Evolutionary conservation across 2,888 invertebrate species (phyloP).

Genomic region (Eupsilia transversa): DNA sequence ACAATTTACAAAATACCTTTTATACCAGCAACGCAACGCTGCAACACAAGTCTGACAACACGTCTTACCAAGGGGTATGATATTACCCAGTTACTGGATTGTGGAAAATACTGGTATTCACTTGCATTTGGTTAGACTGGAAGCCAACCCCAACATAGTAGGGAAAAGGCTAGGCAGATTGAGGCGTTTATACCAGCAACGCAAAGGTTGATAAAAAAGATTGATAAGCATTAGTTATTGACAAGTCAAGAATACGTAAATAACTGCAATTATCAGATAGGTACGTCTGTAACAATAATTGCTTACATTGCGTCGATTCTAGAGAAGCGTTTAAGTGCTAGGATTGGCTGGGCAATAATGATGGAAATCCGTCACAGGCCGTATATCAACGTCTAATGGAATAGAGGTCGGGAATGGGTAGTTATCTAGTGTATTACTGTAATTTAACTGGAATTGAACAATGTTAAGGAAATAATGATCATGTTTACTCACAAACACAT

Average conservation of each 20-base stretch:
- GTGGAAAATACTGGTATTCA: too few relatives aligned
- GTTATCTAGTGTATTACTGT: background rate
- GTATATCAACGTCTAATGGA: background rate
- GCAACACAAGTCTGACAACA: too few relatives aligned
- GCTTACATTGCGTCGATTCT: constrained; percentile 2
- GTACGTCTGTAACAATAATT: background rate
- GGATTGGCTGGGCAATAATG: constrained; percentile 5
- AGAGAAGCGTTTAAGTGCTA: constrained; percentile 7
- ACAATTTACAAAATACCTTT: too few relatives aligned
- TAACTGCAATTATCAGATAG: constrained; percentile 2
- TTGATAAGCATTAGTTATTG: background rate
- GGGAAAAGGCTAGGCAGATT: too few relatives aligned
- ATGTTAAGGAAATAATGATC: background rate
- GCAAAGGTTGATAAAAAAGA: background rate
- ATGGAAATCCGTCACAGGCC: background rate
- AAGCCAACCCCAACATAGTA: too few relatives aligned
- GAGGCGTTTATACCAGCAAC: too few relatives aligned
- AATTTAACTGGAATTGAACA: background rate
- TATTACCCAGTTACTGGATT: too few relatives aligned
- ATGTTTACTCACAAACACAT: background rate
- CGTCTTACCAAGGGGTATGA: too few relatives aligned
- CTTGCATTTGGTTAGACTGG: too few relatives aligned
- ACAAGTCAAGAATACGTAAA: background rate
- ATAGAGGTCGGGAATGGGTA: background rate
- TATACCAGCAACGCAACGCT: too few relatives aligned